Evolutionary conservation across 2,888 invertebrate species (phyloP).

Genomic region (Ormyrus nitidulus): DNA sequence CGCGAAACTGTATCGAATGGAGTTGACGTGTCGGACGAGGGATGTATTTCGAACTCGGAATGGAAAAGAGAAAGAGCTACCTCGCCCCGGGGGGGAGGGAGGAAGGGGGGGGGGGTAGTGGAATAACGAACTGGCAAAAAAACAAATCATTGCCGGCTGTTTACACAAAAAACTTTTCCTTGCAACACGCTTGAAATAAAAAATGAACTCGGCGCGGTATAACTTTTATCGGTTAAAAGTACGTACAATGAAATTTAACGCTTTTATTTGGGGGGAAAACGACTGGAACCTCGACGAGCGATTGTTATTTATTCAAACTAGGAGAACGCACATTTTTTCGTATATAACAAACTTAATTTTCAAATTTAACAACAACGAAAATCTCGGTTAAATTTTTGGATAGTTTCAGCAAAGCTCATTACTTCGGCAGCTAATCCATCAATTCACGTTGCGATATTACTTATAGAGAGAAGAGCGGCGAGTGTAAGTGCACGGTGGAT

Average conservation of each 20-base stretch:
- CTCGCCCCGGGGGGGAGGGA: neutral
- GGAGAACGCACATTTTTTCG: neutral
- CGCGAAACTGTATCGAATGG: conserved; percentile 63
- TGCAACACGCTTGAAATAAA: conserved; percentile 17
- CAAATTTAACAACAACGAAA: neutral
- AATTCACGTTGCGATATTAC: conserved; percentile 36
- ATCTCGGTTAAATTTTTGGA: neutral
- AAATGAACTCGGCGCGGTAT: conserved; percentile 3
- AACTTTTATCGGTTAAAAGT: conserved; percentile 28
- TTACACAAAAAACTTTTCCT: conserved; percentile 26
- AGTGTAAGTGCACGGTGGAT: conserved; percentile 35
- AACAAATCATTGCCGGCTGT: conserved; percentile 16
- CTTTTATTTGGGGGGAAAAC: neutral
- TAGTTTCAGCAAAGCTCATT: neutral
- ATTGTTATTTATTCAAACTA: neutral
- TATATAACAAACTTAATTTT: too few species aligned
- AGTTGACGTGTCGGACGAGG: conserved; percentile 47
- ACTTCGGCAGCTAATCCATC: conserved; percentile 23
- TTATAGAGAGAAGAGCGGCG: conserved; percentile 30
- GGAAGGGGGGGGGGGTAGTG: neutral
- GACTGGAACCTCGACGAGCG: neutral
- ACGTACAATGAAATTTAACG: conserved; percentile 21
- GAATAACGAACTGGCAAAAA: conserved; percentile 8
- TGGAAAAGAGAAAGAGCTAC: neutral
- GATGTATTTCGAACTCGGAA: conserved; percentile 30